Percentiles rank a stretch among this genome's conserved stretches.
These are phyloP conservation scores for Zophobas morio DNA, from an alignment of 1,140 invertebrate species.

Conservation along the genomic window DNA sequence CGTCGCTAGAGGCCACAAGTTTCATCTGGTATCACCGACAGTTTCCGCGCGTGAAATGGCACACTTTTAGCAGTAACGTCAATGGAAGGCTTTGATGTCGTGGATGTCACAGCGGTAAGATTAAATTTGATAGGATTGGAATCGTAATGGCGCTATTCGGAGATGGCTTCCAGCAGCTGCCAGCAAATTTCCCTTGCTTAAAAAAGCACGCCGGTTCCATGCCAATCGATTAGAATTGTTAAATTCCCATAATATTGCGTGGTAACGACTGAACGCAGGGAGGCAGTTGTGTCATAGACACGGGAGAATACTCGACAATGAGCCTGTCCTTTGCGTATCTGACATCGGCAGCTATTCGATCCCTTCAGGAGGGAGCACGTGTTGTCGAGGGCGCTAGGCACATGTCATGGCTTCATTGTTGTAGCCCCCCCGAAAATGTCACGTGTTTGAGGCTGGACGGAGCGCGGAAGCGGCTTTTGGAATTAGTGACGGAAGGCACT, in stretches of 20 bases:
- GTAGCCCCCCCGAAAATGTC: conserved; percentile 22
- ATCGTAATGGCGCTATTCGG: background rate
- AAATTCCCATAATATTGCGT: conserved; percentile 33
- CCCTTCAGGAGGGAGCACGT: conserved; percentile 22
- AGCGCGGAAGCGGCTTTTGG: background rate
- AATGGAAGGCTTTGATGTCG: background rate
- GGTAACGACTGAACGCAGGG: conserved; percentile 6
- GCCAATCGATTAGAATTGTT: conserved; percentile 14
- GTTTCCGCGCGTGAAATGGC: background rate
- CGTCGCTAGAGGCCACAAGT: conserved; percentile 20
- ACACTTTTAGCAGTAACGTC: conserved; percentile 13
- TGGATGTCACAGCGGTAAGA: conserved; percentile 4
- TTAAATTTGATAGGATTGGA: conserved; percentile 36
- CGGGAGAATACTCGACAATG: conserved; percentile 15
- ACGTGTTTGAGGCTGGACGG: background rate
- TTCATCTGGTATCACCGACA: background rate
- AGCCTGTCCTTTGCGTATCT: background rate
- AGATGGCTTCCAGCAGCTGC: background rate
- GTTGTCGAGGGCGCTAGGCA: conserved; percentile 34
- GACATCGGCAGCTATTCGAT: conserved; percentile 17
- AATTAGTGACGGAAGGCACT: background rate
- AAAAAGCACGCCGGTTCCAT: background rate
- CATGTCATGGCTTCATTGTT: conserved; percentile 34
- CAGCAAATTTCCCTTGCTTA: conserved; percentile 1
- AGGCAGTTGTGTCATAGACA: conserved; percentile 27